Percentiles rank a stretch among this genome's conserved stretches.
Evolutionary conservation across 2,888 invertebrate genomes (phyloP).

Genomic region (Ophion costatus): DNA sequence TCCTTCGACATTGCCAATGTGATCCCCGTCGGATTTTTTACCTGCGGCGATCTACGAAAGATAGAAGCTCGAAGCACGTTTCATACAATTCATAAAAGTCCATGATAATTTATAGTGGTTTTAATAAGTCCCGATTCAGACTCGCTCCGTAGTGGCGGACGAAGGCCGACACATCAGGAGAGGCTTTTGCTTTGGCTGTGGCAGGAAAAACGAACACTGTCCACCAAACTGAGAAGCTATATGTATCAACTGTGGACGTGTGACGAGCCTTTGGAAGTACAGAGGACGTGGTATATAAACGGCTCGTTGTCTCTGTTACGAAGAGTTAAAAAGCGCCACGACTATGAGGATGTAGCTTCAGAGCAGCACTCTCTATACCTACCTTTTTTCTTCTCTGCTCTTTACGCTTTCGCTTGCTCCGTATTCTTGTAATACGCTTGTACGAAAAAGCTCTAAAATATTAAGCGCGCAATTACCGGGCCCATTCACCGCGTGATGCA

Average conservation of each 20-base stretch:
- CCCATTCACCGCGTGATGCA: constrained; percentile 82
- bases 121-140: constrained; percentile 27
- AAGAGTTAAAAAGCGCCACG: constrained; percentile 54
- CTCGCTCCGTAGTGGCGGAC: not conserved
- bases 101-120: not conserved
- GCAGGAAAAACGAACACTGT: constrained; percentile 48
- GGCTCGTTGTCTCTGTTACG: constrained; percentile 52
- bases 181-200: constrained; percentile 58
- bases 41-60: not conserved
- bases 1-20: not conserved
- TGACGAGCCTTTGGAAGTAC: constrained; percentile 40
- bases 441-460: constrained; percentile 81
- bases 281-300: constrained; percentile 50
- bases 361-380: constrained; percentile 55
- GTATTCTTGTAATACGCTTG: constrained; percentile 78
- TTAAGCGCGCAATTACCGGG: constrained; percentile 83
- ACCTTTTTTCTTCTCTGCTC: constrained; percentile 49
- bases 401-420: constrained; percentile 45
- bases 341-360: constrained; percentile 52
- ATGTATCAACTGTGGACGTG: constrained; percentile 22
- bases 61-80: not conserved
- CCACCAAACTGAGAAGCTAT: constrained; percentile 33
- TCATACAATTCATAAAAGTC: not conserved
- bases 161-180: constrained; percentile 35
- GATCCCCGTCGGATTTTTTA: not conserved